phyloP scores from a whole-genome alignment of 2,888 invertebrate species.

The Meteorus cinctellus region DNA sequence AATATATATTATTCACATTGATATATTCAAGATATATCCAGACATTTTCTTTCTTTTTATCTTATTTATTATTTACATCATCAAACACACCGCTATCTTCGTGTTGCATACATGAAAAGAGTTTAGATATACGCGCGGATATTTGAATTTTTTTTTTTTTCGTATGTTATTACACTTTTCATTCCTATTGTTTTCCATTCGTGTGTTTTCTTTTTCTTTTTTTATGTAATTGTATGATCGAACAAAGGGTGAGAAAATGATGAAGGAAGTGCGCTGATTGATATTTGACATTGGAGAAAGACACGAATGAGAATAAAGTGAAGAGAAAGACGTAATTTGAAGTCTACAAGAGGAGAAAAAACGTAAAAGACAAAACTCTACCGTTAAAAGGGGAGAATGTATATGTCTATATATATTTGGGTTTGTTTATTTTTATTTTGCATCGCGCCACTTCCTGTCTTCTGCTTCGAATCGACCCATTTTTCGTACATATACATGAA shows the following conservation, averaged over 20 bases:
- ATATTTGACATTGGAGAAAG: conserved; percentile 4
- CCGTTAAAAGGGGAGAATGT: neutral
- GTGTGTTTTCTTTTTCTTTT: neutral
- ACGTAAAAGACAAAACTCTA: neutral
- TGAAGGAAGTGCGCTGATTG: neutral
- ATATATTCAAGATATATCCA: neutral
- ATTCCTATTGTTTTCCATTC: neutral
- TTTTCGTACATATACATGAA: no score
- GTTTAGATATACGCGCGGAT: neutral
- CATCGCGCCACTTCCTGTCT: neutral
- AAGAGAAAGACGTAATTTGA: neutral
- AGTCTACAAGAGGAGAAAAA: neutral
- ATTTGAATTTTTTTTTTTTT: neutral
- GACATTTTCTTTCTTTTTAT: neutral
- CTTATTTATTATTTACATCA: neutral
- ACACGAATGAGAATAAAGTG: neutral
- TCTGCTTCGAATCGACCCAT: no score
- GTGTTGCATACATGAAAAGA: neutral
- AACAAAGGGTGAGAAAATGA: neutral
- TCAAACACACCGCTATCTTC: neutral
- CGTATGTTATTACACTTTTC: neutral
- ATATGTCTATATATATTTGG: neutral
- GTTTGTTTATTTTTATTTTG: conserved; percentile 1
- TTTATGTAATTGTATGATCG: neutral
- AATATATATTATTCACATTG: conserved; percentile 5